Percentiles rank a stretch among this genome's conserved stretches.
Conservation (phyloP, 2,113 vertebrate species). For the Lates calcarifer region DNA sequence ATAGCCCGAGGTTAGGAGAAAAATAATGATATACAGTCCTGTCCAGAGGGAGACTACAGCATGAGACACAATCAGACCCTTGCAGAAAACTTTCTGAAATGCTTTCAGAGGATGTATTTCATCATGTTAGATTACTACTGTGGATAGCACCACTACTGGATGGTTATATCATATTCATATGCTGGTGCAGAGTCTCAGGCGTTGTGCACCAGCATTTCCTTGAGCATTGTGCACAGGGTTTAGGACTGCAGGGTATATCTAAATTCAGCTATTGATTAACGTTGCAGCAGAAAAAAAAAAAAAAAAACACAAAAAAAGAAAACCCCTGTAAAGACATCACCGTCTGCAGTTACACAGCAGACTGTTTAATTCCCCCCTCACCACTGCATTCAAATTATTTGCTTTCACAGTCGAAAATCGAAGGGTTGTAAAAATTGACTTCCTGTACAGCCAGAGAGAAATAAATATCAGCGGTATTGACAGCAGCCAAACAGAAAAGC, state of each 20-base stretch:
- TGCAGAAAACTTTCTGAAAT: conserved; percentile 72
- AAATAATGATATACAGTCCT: conserved; percentile 76
- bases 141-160: conserved; percentile 55
- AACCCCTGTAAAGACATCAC: conserved; percentile 68
- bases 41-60: conserved; percentile 68
- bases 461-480: conserved; percentile 86
- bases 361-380: conserved; percentile 77
- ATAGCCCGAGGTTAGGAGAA: conserved; percentile 78
- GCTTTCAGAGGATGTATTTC: conserved; percentile 77
- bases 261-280: conserved; percentile 80
- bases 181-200: conserved; percentile 35
- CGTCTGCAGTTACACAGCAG: conserved; percentile 65
- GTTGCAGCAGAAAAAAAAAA: conserved; percentile 59
- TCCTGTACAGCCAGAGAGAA: conserved; percentile 87
- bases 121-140: conserved; percentile 71
- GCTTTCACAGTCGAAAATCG: conserved; percentile 85
- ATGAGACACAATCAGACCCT: conserved; percentile 72
- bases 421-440: conserved; percentile 89
- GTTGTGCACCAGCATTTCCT: conserved; percentile 49
- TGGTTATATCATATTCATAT: conserved; percentile 66
- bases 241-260: conserved; percentile 68
- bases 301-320: conserved; percentile 25
- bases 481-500: conserved; percentile 85
- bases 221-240: conserved; percentile 41
- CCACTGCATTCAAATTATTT: conserved; percentile 84